Base-by-base conservation (phyloP, 2,797 vertebrate genomes). In the Bradypodion pumilum region DNA sequence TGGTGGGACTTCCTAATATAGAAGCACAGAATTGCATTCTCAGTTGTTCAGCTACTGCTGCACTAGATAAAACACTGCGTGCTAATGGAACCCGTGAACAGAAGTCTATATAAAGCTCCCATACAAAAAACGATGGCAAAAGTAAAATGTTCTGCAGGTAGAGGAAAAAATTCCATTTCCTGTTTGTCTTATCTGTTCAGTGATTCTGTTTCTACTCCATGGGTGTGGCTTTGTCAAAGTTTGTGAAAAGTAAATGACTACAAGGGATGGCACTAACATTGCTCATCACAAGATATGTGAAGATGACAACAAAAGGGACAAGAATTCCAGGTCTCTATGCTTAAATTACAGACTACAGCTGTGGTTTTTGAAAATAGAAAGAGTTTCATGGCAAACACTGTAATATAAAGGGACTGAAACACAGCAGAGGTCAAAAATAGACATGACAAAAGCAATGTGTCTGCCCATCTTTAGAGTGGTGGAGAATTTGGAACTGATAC, bases 261-360 rank as follows among this genome's bases (percentile, higher is more conserved):
- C 60, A 80, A 80, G 78, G 49, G 35, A 69, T 46, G 32, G 16
- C 32, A 79, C 63, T 68, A 52, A 72, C 70, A 81, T 70, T 59
- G 35, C 35, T 66, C 7, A 29, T 42, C 66, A 70, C 8, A 59
- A 29, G 37, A 42, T 29, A 81, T 42, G 49, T 72, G 70, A 81
- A 74, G 70, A 25, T 65, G 32, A 35, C 40, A 49, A 42, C 35
- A 52, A 72, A 69, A 69, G 66, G 52, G 52, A 60, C 66, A 42
- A 72, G 35, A 60, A 23, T 37, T n/a, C 19, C 35, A 72, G 35
- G 37, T 81, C 66, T 72, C 37, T 8, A 60, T 59, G 16, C 27
- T 37, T 70, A 80, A 80, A 70, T 80, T 80, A 78, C 76, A 80
- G 78, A 56, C 35, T 69, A 56, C 44, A 37, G 52, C 27, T 70